Base-by-base conservation (phyloP, 2,113 vertebrate species). In the Neolamprologus sp. region DNA sequence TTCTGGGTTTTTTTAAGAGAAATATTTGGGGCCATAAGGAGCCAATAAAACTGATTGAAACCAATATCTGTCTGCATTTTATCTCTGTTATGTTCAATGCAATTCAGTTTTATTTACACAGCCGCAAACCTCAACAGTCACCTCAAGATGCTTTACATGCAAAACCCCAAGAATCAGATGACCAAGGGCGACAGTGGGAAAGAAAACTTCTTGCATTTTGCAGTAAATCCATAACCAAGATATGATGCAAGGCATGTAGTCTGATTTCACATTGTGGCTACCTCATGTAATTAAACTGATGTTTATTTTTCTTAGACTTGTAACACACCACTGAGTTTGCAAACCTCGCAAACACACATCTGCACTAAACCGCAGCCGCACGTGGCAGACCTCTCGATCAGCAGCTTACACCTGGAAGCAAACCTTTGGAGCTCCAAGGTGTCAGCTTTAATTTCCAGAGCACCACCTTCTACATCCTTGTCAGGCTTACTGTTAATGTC, bases 11-110 rank as follows among this genome's bases (percentile, higher is more conserved):
- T 95, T 91, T 92, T 89, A 86, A 84, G 78, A 82, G n/a, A 89
- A 88, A 85, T 78, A 87, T 83, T 73, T 88, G 85, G 89, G 92
- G 92, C 87, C 31, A 80, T 4, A 88, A 82, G n/a, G 54, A 94
- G 93, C 92, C 95, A 96, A 96, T 96, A 95, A 96, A 96, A 89
- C 28, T 80, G 84, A 92, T 91, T 93, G 55, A 55, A 93, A 93
- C 21, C 58, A 35, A 68, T 26, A 33, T 21, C 31, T 40, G 60
- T 65, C 6, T 14, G 31, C 31, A 9, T 7, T 80, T 63, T 82
- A 79, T 84, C 14, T 54, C 28, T 73, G 40, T 75, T 87, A 31
- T 88, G 13, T 79, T 4, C 12, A 33, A 7, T 65, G 31, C 60
- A 65, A 37, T 37, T 37, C 60, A 65, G 31, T 65, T 65, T 37